Evolutionary conservation across 2,797 vertebrate species (phyloP).

Genomic region (Chelon auratus): DNA sequence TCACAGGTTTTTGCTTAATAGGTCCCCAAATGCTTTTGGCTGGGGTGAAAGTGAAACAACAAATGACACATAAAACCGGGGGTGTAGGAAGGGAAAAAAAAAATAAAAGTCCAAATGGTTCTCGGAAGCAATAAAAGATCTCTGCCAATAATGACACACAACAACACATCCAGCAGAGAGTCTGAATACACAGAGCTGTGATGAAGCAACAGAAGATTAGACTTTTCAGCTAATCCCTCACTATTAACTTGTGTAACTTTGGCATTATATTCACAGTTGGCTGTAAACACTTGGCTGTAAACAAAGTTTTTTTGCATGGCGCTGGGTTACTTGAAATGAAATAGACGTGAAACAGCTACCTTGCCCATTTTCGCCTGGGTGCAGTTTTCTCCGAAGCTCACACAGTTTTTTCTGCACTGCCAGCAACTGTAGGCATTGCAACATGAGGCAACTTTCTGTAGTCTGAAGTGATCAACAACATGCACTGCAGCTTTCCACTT

Average conservation of each 20-base stretch:
- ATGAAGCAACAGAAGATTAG: constrained; percentile 39
- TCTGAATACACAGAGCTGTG: constrained; percentile 46
- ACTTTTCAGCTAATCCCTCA: constrained; percentile 41
- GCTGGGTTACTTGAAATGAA: constrained; percentile 16
- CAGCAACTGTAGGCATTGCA: background rate
- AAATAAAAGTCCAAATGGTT: constrained; percentile 51
- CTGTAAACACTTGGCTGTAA: constrained; percentile 25
- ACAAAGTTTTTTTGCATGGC: constrained; percentile 8
- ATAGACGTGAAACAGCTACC: constrained; percentile 5
- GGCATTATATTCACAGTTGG: constrained; percentile 30
- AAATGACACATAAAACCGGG: constrained; percentile 67
- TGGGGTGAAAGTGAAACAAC: constrained; percentile 64
- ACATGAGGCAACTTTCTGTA: background rate
- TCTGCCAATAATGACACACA: constrained; percentile 60
- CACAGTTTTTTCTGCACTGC: constrained; percentile 15
- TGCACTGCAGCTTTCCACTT: background rate
- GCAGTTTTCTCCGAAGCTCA: background rate
- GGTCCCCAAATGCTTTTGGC: constrained; percentile 58
- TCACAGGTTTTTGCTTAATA: constrained; percentile 73
- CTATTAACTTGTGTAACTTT: constrained; percentile 30
- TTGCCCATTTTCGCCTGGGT: constrained; percentile 4
- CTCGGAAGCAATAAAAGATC: constrained; percentile 53
- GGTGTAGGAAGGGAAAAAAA: constrained; percentile 29
- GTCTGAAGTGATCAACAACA: constrained; percentile 26
- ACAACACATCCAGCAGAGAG: constrained; percentile 47